These are phyloP conservation scores for Tipula vernalis DNA, from an alignment of 2,888 invertebrate genomes.

Conservation along the genomic window DNA sequence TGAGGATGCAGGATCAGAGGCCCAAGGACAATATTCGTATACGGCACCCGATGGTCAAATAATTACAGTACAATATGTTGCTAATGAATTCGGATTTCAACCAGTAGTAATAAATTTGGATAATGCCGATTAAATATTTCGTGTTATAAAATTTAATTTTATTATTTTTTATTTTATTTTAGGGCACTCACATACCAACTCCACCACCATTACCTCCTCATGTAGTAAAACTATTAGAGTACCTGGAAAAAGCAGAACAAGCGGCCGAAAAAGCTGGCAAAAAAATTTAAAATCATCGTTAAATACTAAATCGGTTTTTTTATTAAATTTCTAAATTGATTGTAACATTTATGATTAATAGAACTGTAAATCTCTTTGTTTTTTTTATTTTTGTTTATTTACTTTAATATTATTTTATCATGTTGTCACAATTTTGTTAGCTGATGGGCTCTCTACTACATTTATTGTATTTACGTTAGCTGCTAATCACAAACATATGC, in stretches of 20 bases:
- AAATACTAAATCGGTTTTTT: neutral
- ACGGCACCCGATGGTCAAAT: slow-evolving; percentile 58
- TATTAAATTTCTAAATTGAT: neutral
- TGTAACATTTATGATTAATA: neutral
- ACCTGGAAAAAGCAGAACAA: slow-evolving; percentile 42
- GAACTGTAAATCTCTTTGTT: neutral
- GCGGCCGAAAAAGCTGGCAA: neutral
- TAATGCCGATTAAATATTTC: neutral
- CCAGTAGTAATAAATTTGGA: slow-evolving; percentile 21
- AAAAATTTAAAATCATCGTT: neutral
- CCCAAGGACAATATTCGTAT: slow-evolving; percentile 52
- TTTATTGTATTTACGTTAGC: too few relatives aligned
- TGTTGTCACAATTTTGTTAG: too few relatives aligned
- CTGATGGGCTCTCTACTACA: too few relatives aligned
- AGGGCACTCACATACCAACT: slow-evolving; percentile 58
- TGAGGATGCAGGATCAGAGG: slow-evolving; percentile 53
- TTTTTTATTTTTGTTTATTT: neutral
- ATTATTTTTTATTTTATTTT: neutral
- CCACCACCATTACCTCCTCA: slow-evolving; percentile 65
- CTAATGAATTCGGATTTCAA: slow-evolving; percentile 55
- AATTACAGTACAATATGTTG: slow-evolving; percentile 53
- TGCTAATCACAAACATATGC: too few relatives aligned
- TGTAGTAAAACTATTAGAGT: slow-evolving; percentile 61
- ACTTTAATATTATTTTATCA: too few relatives aligned
- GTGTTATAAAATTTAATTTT: neutral